These are phyloP conservation scores for Centropus bengalensis DNA, from an alignment of 2,113 vertebrate genomes.

Conservation along the genomic window DNA sequence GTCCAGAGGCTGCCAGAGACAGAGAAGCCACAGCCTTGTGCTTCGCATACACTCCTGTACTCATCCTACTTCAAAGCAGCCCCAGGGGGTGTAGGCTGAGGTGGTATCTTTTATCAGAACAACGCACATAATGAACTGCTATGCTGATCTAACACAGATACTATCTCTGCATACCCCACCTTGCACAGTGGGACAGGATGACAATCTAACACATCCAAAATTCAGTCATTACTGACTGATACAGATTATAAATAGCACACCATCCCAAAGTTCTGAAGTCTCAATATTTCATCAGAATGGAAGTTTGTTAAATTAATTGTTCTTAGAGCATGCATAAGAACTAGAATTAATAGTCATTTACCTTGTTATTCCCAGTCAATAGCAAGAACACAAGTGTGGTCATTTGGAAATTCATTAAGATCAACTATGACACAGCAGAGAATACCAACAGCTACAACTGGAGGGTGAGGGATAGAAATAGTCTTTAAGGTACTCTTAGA, in stretches of 20 bases:
- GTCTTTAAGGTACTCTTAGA: neutral
- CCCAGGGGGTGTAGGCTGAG: neutral
- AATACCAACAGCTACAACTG: neutral
- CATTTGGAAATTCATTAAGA: neutral
- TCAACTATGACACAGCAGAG: neutral
- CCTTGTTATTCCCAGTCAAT: neutral
- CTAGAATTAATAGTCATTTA: neutral
- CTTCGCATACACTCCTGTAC: neutral
- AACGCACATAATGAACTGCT: neutral
- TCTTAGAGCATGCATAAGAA: neutral
- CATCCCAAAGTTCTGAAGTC: neutral
- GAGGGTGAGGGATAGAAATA: accelerated
- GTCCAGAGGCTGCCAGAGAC: neutral
- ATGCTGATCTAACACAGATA: neutral
- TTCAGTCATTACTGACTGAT: neutral
- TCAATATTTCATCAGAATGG: neutral
- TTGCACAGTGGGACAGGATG: neutral
- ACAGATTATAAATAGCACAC: neutral
- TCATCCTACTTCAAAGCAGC: neutral
- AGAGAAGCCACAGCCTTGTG: neutral
- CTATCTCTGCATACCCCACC: neutral
- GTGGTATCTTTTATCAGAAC: neutral
- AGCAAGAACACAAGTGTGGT: neutral
- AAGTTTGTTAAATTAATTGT: neutral
- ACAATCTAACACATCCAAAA: neutral